A percentile compares a stretch with the other conserved stretches of the same genome.
phyloP scores from a whole-genome alignment of 37 sponge, comb jelly and placozoan genomes.

The Beroe ovata region DNA sequence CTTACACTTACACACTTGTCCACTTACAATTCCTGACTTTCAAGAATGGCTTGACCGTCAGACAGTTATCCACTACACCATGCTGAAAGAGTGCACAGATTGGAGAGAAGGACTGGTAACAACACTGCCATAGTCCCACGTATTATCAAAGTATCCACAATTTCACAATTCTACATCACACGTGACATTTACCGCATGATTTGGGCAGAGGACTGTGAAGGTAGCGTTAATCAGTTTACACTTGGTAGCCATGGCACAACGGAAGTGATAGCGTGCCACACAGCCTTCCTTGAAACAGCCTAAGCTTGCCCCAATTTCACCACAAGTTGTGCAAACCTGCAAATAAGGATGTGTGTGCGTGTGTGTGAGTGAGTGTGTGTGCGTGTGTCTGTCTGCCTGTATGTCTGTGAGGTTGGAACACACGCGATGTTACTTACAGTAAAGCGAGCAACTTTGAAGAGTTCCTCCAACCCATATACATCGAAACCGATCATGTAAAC shows the following conservation, averaged over 20 bases:
- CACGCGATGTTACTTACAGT: constrained; percentile 45
- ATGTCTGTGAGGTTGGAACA: no score
- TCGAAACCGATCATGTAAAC: constrained; percentile 67
- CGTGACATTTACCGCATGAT: constrained; percentile 32
- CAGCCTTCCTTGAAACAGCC: constrained; percentile 59
- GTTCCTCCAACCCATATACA: constrained; percentile 38
- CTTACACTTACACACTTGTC: no score
- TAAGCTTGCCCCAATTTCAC: constrained; percentile 18
- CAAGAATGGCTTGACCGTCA: constrained; percentile 5
- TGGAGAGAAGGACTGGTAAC: no score
- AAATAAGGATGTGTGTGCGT: no score
- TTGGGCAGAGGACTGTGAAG: constrained; percentile 40
- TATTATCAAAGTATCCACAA: no score
- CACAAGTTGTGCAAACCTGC: constrained; percentile 14
- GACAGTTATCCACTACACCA: constrained; percentile 19
- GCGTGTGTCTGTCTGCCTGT: no score
- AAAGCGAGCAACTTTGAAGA: constrained; percentile 30
- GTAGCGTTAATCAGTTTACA: constrained; percentile 46
- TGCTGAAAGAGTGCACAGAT: constrained; percentile 34
- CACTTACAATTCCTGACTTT: constrained; percentile 48
- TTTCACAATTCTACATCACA: no score
- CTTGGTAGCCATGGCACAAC: not conserved
- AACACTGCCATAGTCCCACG: no score
- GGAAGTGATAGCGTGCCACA: not conserved
- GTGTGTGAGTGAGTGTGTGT: no score